Evolutionary conservation across 2,888 invertebrate species (phyloP), one percentile per base, ranked within the genome.

Genomic region (Hartigia nigra): DNA sequence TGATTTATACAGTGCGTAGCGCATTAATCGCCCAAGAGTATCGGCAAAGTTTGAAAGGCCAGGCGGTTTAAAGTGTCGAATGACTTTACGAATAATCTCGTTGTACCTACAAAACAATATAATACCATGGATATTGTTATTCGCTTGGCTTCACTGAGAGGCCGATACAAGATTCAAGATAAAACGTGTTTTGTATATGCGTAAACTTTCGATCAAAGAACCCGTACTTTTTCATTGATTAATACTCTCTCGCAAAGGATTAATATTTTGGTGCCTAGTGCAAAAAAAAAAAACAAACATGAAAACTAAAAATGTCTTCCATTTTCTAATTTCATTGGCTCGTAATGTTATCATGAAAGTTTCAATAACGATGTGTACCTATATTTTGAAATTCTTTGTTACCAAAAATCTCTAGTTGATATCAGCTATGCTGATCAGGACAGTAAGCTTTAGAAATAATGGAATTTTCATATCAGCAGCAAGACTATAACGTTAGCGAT

Each of bases 171-270:
- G 82, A 79, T 76, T 76, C 81, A 82, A 84, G 85, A 85, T 83
- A 72, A 85, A 84, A 83, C 85, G 84, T 83, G 83, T 85, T 83
- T 84, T 85, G 85, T 83, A 86, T 84, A 84, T 55, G 9, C 85
- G 80, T 78, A 81, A 82, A 79, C 79, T 78, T 77, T 80, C 80
- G 81, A 82, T 83, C 82, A 82, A 4, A 34, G n/a, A 34, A 34
- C 34, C 34, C 34, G 34, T 34, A 34, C 34, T 34, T 34, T 34
- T 34, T 4, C 34, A 34, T 34, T 34, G 34, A 34, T 34, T 34
- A 34, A 34, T 34, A 34, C 4, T 34, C 55, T 23, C 9, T 55
- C 55, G 9, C 1, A 55, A 55, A 55, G 55, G 55, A 9, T 55
- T 55, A 55, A 55, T 23, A 23, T 55, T 23, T 23, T 23, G 1